Evolutionary conservation across 2,888 invertebrate genomes (phyloP), one percentile per base, ranked within the genome.

Genomic region (Melangyna quadrimaculata): DNA sequence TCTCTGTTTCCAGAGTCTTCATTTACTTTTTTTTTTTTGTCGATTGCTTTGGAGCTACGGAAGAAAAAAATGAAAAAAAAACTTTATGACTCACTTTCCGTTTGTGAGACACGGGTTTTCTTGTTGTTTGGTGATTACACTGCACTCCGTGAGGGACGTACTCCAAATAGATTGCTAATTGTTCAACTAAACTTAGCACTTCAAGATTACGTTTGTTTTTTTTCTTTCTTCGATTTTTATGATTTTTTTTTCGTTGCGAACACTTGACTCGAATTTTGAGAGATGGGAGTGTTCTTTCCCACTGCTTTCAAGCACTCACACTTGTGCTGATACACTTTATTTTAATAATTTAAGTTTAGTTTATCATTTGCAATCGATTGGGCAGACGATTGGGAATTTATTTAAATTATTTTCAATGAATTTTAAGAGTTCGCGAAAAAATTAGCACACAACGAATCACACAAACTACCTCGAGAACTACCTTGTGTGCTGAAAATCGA

Each of bases 391-490:
- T 51, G 12, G 24, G 14, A 63, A 55, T 83, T 55, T 43, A 77
- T 77, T 77, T 40, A 55, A 61, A 61, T 55, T 67, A 69, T 63
- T 69, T 77, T 72, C 63, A 48, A 69, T 69, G 61, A 63, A 55
- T 45, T 45, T 63, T 45, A 43, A 63, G 53, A 72, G 48, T 80
- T 86, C 55, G 80, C 80, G 67, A 67, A 80, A 86, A 80, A 86
- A 80, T 86, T 80, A 86, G 84, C 84, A 65, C 84, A 86, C 84
- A 80, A 80, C 80, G 80, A 80, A 77, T 65, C 63, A 65, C 84
- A 86, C 84, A 80, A 86, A 86, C 84, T 86, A 80, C 80, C 86
- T 81, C 81, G 86, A 82, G 86, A 81, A 87, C 86, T 87, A 80
- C 81, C 75, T 87, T 78, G 81, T 87, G 63, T 65, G 63, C 43